Percentiles rank a stretch among this genome's conserved stretches.
These are phyloP conservation scores for Catostylus mosaicus DNA, from an alignment of 30 jellyfish, hydroid and myxozoan species.

Conservation along the genomic window DNA sequence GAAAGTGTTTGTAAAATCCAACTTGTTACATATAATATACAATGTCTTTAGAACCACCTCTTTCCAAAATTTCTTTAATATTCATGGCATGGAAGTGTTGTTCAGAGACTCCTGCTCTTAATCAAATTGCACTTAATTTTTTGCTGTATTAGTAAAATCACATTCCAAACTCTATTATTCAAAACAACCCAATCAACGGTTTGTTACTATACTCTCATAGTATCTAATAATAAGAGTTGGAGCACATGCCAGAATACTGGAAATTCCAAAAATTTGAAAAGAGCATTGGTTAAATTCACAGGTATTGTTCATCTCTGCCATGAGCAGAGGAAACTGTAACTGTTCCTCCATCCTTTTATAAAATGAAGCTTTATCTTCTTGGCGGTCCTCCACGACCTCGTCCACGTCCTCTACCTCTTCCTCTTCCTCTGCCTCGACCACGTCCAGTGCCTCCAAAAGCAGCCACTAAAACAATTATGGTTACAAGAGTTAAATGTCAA, in stretches of 20 bases:
- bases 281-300: background rate
- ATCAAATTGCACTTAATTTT: no score
- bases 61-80: no score
- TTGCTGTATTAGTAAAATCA: no score
- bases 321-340: background rate
- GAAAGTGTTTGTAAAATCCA: background rate
- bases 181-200: no score
- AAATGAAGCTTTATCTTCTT: slow-evolving; percentile 38
- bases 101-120: no score
- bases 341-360: background rate
- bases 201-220: no score
- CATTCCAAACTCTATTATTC: no score
- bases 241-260: no score
- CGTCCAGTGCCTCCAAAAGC: slow-evolving; percentile 81
- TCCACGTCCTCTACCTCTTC: slow-evolving; percentile 94
- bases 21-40: background rate
- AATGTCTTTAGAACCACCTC: background rate
- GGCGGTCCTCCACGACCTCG: slow-evolving; percentile 88
- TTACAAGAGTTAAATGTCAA: no score
- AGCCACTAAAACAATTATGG: no score
- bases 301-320: background rate
- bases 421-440: slow-evolving; percentile 96
- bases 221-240: no score
- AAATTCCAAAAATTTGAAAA: background rate
- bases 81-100: no score